A percentile compares a stretch with the other conserved stretches of the same genome.
Conservation (phyloP, 2,888 invertebrate genomes). For the Sipha maydis region DNA sequence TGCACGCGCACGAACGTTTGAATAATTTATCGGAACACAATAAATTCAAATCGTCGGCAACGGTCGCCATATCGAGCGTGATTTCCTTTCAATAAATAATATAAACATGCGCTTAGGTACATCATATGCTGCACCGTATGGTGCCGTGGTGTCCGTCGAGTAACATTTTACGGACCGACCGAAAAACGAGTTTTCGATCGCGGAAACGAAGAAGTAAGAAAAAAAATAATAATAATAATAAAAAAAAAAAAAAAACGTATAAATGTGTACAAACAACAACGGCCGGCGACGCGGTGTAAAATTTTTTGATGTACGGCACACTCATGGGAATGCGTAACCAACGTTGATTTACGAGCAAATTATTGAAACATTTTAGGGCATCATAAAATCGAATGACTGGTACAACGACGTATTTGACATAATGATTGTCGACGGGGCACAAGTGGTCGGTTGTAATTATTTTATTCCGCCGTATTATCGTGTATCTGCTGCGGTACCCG, state of each 20-base stretch:
- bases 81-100: too few relatives aligned
- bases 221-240: too few relatives aligned
- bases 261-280: too few relatives aligned
- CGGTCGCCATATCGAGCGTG: too few relatives aligned
- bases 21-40: too few relatives aligned
- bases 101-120: too few relatives aligned
- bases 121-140: background rate
- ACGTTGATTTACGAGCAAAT: slow-evolving; percentile 7
- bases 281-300: background rate
- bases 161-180: too few relatives aligned
- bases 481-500: background rate
- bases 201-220: background rate
- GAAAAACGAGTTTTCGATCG: slow-evolving; percentile 22
- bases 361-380: slow-evolving; percentile 39
- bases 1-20: too few relatives aligned
- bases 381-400: slow-evolving; percentile 52
- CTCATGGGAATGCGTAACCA: background rate
- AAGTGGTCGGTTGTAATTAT: slow-evolving; percentile 15
- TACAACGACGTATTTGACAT: slow-evolving; percentile 8
- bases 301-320: background rate
- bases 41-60: too few relatives aligned
- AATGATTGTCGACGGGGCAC: slow-evolving; percentile 12
- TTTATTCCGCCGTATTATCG: slow-evolving; percentile 27
- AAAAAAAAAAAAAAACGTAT: background rate
- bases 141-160: background rate